These are phyloP conservation scores for Centropus bengalensis DNA, from an alignment of 2,113 vertebrate genomes.

Conservation along the genomic window DNA sequence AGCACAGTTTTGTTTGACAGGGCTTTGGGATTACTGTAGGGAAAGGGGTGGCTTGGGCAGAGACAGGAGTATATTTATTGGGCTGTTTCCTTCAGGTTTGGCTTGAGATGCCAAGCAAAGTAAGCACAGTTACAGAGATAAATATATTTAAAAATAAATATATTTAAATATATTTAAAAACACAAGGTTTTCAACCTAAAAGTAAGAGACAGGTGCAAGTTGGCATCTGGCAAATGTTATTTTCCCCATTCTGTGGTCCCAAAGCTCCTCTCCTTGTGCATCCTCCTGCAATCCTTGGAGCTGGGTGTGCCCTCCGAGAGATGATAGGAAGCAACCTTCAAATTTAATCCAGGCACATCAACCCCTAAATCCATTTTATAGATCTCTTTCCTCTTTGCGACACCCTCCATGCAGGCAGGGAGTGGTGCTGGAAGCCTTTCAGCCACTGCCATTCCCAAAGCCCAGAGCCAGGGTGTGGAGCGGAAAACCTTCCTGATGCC, in stretches of 20 bases:
- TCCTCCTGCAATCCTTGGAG: not conserved
- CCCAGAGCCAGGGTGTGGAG: not conserved
- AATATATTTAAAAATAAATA: no score
- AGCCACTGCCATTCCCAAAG: not conserved
- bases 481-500: not conserved
- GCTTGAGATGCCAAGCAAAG: not conserved
- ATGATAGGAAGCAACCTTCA: not conserved
- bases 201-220: not conserved
- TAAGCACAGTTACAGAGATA: not conserved
- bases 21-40: not conserved
- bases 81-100: accelerated
- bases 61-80: not conserved
- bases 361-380: accelerated
- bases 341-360: not conserved
- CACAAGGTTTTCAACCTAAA: not conserved
- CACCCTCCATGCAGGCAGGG: not conserved
- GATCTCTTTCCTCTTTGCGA: accelerated
- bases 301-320: not conserved
- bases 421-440: not conserved
- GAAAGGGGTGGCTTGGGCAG: not conserved
- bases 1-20: not conserved
- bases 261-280: not conserved
- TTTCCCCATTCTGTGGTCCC: not conserved
- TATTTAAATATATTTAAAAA: no score
- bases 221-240: not conserved